A percentile compares a stretch with the other conserved stretches of the same genome.
phyloP scores from a whole-genome alignment of 2,797 vertebrate genomes.

The Malacoraja senta region DNA sequence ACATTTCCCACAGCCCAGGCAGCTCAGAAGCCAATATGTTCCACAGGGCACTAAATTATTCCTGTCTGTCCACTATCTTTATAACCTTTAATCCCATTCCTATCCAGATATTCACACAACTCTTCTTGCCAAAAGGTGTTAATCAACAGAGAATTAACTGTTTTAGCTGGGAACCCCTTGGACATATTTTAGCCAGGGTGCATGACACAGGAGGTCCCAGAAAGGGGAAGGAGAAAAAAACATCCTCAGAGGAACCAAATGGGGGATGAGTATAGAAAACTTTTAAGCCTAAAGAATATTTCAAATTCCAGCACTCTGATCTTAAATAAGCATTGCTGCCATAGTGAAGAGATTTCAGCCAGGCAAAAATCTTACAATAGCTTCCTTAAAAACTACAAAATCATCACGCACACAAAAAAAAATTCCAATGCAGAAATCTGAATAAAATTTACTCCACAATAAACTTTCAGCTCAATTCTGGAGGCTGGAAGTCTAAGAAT shows the following conservation, averaged over 20 bases:
- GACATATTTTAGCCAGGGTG: background rate
- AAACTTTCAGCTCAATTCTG: background rate
- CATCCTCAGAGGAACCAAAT: constrained; percentile 10
- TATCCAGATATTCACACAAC: constrained; percentile 6
- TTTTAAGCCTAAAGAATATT: constrained; percentile 24
- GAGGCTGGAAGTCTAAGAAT: background rate
- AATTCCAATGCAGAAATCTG: background rate
- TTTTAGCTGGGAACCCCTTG: constrained; percentile 21
- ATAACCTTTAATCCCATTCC: constrained; percentile 12
- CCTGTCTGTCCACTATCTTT: background rate
- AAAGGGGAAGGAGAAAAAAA: constrained; percentile 18
- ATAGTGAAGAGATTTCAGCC: background rate
- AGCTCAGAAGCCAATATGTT: background rate
- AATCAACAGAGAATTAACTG: constrained; percentile 27
- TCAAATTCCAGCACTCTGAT: constrained; percentile 27
- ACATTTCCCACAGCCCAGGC: constrained; percentile 3
- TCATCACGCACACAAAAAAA: background rate
- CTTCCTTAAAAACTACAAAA: background rate
- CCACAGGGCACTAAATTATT: background rate
- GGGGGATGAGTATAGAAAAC: background rate
- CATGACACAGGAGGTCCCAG: background rate
- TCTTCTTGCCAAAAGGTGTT: constrained; percentile 23
- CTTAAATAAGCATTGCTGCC: constrained; percentile 26
- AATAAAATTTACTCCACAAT: background rate
- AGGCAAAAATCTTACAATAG: constrained; percentile 11